phyloP scores from a whole-genome alignment of 2,797 vertebrate genomes.

The Amniataba percoides region DNA sequence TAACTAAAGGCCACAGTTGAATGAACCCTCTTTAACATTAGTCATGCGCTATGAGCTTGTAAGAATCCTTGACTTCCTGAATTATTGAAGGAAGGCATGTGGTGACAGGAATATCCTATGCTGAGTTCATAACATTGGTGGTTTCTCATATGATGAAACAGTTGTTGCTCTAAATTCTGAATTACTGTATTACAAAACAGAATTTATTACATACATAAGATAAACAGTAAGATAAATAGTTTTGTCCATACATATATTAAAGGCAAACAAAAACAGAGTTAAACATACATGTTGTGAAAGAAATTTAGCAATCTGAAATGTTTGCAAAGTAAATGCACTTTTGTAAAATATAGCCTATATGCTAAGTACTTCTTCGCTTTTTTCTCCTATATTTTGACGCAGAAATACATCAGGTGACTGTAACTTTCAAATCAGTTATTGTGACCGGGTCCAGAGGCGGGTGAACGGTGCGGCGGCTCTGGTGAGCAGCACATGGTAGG shows the following conservation, averaged over 20 bases:
- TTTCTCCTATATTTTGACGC: background rate
- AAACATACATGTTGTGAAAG: background rate
- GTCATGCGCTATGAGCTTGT: conserved; percentile 7
- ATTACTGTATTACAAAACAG: conserved; percentile 7
- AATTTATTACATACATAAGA: conserved; percentile 29
- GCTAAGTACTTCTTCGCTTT: background rate
- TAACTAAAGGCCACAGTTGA: background rate
- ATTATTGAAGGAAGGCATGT: conserved; percentile 10
- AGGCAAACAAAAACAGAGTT: background rate
- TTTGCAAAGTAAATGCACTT: background rate
- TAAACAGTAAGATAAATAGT: background rate
- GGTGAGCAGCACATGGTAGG: conserved; percentile 84
- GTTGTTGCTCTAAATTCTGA: background rate
- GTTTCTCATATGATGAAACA: conserved; percentile 17
- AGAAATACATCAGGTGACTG: background rate
- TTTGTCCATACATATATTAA: background rate
- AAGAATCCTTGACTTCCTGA: conserved; percentile 2
- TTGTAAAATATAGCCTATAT: background rate
- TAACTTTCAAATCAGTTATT: background rate
- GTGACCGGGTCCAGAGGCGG: conserved; percentile 40
- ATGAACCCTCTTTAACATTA: background rate
- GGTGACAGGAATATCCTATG: conserved; percentile 15
- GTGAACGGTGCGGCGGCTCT: conserved; percentile 69
- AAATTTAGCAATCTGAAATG: background rate
- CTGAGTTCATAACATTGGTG: conserved; percentile 23